phyloP scores from a whole-genome alignment of 2,888 invertebrate genomes.

The Mimumesa dahlbomi region DNA sequence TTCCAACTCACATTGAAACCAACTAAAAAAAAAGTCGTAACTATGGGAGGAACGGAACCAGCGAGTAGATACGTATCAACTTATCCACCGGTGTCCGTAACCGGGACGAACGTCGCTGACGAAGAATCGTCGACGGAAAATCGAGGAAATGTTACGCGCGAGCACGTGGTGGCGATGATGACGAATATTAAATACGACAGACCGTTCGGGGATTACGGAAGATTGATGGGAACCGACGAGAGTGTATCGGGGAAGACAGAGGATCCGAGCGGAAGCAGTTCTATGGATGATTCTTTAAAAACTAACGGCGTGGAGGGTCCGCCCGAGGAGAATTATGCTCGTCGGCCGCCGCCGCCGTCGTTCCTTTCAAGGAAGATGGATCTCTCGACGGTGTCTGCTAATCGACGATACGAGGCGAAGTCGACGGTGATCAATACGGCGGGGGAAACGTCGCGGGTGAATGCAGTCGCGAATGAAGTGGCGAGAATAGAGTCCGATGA shows the following conservation, averaged over 20 bases:
- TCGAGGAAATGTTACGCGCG: neutral
- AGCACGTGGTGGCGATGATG: conserved; percentile 37
- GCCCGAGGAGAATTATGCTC: neutral
- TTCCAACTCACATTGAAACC: neutral
- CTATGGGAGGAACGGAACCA: too few species aligned
- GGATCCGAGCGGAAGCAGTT: neutral
- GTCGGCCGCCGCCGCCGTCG: neutral
- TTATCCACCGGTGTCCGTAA: too few species aligned
- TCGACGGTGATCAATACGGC: neutral
- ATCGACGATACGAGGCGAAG: neutral
- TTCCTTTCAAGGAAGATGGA: conserved; percentile 7
- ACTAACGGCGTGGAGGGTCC: neutral
- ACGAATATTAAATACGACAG: conserved; percentile 19
- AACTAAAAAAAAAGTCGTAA: neutral
- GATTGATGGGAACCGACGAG: neutral
- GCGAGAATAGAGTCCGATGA: too few species aligned
- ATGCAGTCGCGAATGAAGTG: too few species aligned
- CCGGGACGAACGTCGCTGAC: neutral
- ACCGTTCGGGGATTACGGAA: neutral
- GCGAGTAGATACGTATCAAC: too few species aligned
- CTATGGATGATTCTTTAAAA: too few species aligned
- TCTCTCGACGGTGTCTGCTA: neutral
- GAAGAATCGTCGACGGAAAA: neutral
- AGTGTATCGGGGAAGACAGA: neutral
- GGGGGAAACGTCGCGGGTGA: too few species aligned